phyloP scores from a whole-genome alignment of 2,888 invertebrate species.

The Priocnemis perturbator region DNA sequence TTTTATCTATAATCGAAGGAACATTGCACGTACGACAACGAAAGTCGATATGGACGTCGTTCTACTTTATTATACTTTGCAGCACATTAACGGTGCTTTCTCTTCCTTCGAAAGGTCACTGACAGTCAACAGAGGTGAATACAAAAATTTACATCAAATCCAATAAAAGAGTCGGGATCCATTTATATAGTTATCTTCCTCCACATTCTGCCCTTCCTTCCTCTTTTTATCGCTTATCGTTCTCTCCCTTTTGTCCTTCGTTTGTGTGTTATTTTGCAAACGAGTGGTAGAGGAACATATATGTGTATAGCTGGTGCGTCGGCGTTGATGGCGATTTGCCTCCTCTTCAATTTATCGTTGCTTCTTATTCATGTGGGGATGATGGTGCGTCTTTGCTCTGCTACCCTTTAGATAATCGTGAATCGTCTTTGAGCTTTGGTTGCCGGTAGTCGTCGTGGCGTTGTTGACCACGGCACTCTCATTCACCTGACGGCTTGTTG shows the following conservation, averaged over 20 bases:
- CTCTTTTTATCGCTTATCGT: no score
- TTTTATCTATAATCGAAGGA: background rate
- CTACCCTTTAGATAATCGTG: conserved; percentile 61
- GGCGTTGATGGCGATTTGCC: conserved; percentile 56
- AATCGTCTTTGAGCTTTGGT: conserved; percentile 59
- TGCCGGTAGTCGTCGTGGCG: conserved; percentile 50
- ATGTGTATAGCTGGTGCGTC: background rate
- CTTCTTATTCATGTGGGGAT: conserved; percentile 65
- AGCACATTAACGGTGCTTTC: no score
- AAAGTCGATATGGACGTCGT: background rate
- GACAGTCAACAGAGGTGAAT: background rate
- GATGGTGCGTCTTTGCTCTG: conserved; percentile 67
- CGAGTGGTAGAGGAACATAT: conserved; percentile 12
- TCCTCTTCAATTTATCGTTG: conserved; percentile 71
- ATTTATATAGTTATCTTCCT: background rate
- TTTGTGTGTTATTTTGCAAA: background rate
- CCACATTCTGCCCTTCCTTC: no score
- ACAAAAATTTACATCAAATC: conserved; percentile 20
- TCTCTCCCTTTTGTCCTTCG: no score
- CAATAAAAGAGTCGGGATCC: conserved; percentile 3
- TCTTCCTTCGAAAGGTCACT: conserved; percentile 1
- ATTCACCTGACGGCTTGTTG: conserved; percentile 67
- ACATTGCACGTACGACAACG: conserved; percentile 14
- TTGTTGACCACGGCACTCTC: conserved; percentile 58
- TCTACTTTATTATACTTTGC: background rate